Base-by-base conservation (phyloP, 2,888 invertebrate genomes). In the Scrobipalpa atriplicella region DNA sequence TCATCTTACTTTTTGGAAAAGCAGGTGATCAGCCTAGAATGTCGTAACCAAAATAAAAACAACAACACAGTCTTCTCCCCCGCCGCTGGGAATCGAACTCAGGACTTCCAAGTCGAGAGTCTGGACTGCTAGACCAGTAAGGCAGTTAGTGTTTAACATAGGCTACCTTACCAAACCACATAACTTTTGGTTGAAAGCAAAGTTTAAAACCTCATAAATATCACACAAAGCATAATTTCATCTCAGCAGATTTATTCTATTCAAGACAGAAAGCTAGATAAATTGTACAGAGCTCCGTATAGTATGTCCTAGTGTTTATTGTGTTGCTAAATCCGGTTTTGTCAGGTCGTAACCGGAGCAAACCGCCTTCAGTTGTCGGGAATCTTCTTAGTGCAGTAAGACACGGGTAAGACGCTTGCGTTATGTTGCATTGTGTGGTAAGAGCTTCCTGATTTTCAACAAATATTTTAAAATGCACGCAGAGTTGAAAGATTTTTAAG, bases 241-340 rank as follows among this genome's bases (percentile, higher is more conserved):
- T 47, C 47, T 16, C n/a, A 47, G 47, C 47, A 47, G 47, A 47
- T 47, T 47, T 47, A n/a, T 16, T 47, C 47, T 29, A 29, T 29
- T 29, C 16, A 47, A 47, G n/a, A n/a, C 47, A 47, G 47, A 16
- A 47, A 47, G 47, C 47, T 16, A 47, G 47, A 47, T 47, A n/a
- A 47, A n/a, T 47, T 43, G 43, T 13, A 47, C n/a, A 16, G n/a
- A 47, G 47, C 47, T 47, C 1, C n/a, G 47, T 47, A n/a, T 13
- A 47, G 47, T 47, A 16, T 47, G n/a, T 47, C 47, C 47, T 47
- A 16, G 47, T 47, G 47, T 47, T 47, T 47, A 47, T 47, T 47
- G 47, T 47, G 47, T 47, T 47, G 47, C 47, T 47, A 47, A 47
- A 47, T 10, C 47, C 47, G 47, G 47, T 47, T 47, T 47, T 47